Evolutionary conservation across 2,797 vertebrate species (phyloP).

Genomic region (Ambastaia sidthimunki): DNA sequence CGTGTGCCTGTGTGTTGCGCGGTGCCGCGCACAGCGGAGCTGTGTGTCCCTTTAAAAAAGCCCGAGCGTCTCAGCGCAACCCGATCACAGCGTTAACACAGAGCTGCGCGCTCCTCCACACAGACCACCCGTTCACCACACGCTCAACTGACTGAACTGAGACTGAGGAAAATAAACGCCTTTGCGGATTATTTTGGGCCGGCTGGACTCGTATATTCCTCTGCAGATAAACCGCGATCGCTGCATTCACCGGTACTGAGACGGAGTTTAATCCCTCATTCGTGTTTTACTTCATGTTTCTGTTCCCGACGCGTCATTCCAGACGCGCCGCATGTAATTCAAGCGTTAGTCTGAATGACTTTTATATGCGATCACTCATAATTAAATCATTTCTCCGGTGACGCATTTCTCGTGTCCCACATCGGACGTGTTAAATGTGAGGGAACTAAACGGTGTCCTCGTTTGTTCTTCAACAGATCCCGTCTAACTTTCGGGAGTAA

Average conservation of each 20-base stretch:
- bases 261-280: not conserved
- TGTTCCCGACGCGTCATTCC: slow-evolving; percentile 1
- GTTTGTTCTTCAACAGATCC: slow-evolving; percentile 51
- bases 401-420: slow-evolving; percentile 22
- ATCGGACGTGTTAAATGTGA: slow-evolving; percentile 2
- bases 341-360: slow-evolving; percentile 25
- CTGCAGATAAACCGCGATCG: not conserved
- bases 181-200: slow-evolving; percentile 1
- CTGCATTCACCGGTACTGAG: slow-evolving; percentile 29
- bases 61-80: slow-evolving; percentile 65
- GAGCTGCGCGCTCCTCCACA: slow-evolving; percentile 24
- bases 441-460: slow-evolving; percentile 35
- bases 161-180: slow-evolving; percentile 8
- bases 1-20: slow-evolving; percentile 18
- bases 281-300: not conserved
- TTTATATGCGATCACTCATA: slow-evolving; percentile 40
- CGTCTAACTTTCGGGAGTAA: slow-evolving; percentile 20
- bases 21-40: slow-evolving; percentile 17
- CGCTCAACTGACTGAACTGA: too few species aligned
- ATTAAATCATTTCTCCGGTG: slow-evolving; percentile 36
- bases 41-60: slow-evolving; percentile 77
- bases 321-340: not conserved
- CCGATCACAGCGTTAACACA: slow-evolving; percentile 62
- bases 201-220: not conserved
- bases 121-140: too few species aligned